Percentiles rank a stretch among this genome's conserved stretches.
phyloP scores from a whole-genome alignment of 1,140 invertebrate species.

The Gonioctena quinquepunctata region DNA sequence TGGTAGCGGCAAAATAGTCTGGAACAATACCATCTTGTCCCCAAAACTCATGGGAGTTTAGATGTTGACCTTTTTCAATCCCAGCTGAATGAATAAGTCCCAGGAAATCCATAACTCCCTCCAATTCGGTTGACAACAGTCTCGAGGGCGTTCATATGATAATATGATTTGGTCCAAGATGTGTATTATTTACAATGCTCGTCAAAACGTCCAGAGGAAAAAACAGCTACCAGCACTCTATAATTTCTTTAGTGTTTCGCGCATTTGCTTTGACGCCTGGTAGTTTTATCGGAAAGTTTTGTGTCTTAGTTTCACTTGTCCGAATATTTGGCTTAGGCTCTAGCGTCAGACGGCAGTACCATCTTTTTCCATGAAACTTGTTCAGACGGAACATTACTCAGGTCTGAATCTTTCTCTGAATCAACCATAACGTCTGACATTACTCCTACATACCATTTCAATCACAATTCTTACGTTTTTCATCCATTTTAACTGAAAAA shows the following conservation, averaged over 20 bases:
- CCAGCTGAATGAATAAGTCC: conserved; percentile 59
- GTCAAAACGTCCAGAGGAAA: too few relatives aligned
- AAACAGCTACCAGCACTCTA: too few relatives aligned
- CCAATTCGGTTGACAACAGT: background rate
- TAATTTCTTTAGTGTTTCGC: too few relatives aligned
- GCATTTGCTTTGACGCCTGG: too few relatives aligned
- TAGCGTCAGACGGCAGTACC: too few relatives aligned
- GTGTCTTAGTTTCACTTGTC: too few relatives aligned
- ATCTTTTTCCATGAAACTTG: too few relatives aligned
- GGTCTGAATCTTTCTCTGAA: background rate
- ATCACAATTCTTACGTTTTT: background rate
- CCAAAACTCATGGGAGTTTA: conserved; percentile 55
- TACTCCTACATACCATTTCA: background rate
- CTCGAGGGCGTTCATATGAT: background rate
- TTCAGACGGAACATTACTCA: background rate
- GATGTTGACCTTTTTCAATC: conserved; percentile 51
- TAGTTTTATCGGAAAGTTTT: too few relatives aligned
- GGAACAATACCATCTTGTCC: conserved; percentile 52
- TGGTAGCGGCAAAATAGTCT: conserved; percentile 36
- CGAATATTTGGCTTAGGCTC: too few relatives aligned
- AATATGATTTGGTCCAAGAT: background rate
- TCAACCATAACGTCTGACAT: background rate
- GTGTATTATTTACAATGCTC: background rate
- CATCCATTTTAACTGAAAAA: too few relatives aligned
- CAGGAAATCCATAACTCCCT: conserved; percentile 32